These are phyloP conservation scores for Aphidoletes aphidimyza DNA, from an alignment of 2,888 invertebrate genomes.

Conservation along the genomic window DNA sequence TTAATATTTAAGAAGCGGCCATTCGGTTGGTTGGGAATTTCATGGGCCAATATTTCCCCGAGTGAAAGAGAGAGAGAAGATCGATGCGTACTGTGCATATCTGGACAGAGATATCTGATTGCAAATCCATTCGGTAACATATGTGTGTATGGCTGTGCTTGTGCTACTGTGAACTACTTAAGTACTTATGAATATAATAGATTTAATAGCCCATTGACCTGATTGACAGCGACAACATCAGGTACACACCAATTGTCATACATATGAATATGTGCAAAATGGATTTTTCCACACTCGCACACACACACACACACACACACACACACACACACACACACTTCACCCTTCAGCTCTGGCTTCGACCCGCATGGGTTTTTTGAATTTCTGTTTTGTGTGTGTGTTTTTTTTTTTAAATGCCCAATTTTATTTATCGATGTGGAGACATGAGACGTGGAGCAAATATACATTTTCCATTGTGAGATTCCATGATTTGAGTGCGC, in stretches of 20 bases:
- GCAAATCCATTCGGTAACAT: background rate
- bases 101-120: background rate
- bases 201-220: slow-evolving; percentile 53
- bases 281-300: background rate
- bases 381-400: too few relatives aligned
- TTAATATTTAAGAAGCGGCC: too few relatives aligned
- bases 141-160: too few relatives aligned
- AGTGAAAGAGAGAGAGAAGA: background rate
- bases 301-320: background rate
- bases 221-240: slow-evolving; percentile 47
- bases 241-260: slow-evolving; percentile 47
- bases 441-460: too few relatives aligned
- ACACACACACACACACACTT: background rate
- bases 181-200: slow-evolving; percentile 40
- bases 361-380: too few relatives aligned
- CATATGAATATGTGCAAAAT: background rate
- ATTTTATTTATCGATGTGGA: too few relatives aligned
- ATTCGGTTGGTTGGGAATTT: too few relatives aligned
- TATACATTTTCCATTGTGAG: too few relatives aligned
- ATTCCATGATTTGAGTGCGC: background rate
- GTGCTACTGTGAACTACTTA: slow-evolving; percentile 50
- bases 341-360: background rate
- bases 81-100: slow-evolving; percentile 8
- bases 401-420: too few relatives aligned
- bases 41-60: too few relatives aligned